These are phyloP conservation scores for Drosophila setifemur DNA, from an alignment of 1,140 invertebrate genomes.

Conservation along the genomic window DNA sequence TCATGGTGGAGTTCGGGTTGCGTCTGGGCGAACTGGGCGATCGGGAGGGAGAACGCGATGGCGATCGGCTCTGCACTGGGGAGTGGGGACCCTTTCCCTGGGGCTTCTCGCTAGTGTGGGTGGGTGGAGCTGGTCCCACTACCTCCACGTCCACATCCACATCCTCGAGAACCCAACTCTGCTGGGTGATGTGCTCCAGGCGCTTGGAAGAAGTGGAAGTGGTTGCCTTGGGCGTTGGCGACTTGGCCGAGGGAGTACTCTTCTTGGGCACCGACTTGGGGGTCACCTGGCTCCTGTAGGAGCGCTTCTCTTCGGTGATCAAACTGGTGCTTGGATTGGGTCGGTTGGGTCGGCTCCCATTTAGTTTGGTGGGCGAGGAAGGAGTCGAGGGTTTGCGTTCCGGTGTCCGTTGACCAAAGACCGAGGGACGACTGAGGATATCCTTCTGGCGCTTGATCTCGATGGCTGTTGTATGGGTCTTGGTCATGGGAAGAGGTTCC, in stretches of 20 bases:
- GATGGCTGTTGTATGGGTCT: constrained; percentile 63
- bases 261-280: constrained; percentile 7
- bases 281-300: constrained; percentile 38
- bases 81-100: constrained; percentile 1
- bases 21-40: constrained; percentile 45
- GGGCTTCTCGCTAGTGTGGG: not conserved
- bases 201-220: constrained; percentile 25
- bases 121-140: constrained; percentile 25
- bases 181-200: constrained; percentile 48
- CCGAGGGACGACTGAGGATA: constrained; percentile 83
- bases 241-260: not conserved
- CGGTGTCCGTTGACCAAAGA: constrained; percentile 54
- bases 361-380: not conserved
- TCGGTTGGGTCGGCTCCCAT: constrained; percentile 10
- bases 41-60: constrained; percentile 23
- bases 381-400: constrained; percentile 20
- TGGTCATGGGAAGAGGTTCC: constrained; percentile 64
- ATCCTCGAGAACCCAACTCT: constrained; percentile 59
- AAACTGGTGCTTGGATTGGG: constrained; percentile 20
- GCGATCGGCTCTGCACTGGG: constrained; percentile 5
- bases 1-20: constrained; percentile 18
- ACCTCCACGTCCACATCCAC: constrained; percentile 60
- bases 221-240: constrained; percentile 1
- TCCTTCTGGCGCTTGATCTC: constrained; percentile 82
- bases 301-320: constrained; percentile 53